These are phyloP conservation scores for Trinectes maculatus DNA, from an alignment of 2,113 vertebrate species.

Conservation along the genomic window DNA sequence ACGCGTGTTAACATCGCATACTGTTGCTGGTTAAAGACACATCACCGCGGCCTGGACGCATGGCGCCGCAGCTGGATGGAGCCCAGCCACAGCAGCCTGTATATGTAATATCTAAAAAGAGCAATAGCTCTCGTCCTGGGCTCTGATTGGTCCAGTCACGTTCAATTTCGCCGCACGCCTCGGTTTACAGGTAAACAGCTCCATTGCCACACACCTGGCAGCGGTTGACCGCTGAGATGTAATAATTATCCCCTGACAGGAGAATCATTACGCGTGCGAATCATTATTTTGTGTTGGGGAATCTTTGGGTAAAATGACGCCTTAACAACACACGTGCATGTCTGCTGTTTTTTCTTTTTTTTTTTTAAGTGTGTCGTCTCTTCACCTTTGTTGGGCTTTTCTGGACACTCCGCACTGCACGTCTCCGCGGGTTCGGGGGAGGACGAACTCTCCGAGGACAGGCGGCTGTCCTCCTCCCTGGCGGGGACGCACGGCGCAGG, in stretches of 20 bases:
- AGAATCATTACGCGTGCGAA: not conserved
- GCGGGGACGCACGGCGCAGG: constrained; percentile 83
- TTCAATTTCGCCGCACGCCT: constrained; percentile 32
- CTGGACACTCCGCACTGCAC: constrained; percentile 85
- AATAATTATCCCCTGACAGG: not conserved
- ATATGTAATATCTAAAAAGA: not conserved
- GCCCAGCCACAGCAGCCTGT: not conserved
- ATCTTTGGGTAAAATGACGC: not conserved
- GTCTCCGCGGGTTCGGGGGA: constrained; percentile 91
- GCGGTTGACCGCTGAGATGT: constrained; percentile 9
- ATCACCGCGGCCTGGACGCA: not conserved
- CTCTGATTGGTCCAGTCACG: constrained; percentile 48
- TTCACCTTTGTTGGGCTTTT: constrained; percentile 92
- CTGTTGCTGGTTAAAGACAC: not conserved
- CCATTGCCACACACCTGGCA: constrained; percentile 3
- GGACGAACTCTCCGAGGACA: constrained; percentile 90
- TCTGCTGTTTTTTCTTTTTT: not conserved
- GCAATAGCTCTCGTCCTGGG: constrained; percentile 14
- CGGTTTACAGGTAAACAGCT: constrained; percentile 17
- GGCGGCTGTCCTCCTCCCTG: constrained; percentile 88
- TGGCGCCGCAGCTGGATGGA: not conserved
- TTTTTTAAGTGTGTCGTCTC: not conserved
- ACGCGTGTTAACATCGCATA: not conserved
- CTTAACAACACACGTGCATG: not conserved
- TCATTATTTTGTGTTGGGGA: constrained; percentile 2